Evolutionary conservation across 2,113 vertebrate species (phyloP).

Genomic region (Tricholaema leucomelas): DNA sequence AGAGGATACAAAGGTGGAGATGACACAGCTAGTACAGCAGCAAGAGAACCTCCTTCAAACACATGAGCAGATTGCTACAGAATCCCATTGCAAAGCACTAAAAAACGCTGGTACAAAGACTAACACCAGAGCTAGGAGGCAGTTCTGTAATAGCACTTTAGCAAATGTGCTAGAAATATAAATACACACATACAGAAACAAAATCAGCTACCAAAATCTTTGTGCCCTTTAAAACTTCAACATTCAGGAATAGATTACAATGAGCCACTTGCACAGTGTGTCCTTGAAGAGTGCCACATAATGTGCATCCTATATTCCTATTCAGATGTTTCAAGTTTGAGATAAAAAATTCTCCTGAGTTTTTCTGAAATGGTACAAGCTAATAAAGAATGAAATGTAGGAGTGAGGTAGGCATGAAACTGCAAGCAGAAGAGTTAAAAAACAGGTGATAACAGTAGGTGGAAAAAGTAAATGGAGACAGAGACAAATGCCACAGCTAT

Average conservation of each 20-base stretch:
- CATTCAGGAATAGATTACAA: conserved; percentile 9
- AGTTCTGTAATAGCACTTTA: conserved; percentile 11
- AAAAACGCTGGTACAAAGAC: not conserved
- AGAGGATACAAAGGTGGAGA: not conserved
- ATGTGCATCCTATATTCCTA: not conserved
- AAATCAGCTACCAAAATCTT: conserved; percentile 41
- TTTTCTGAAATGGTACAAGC: not conserved
- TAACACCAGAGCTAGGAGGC: not conserved
- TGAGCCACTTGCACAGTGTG: not conserved
- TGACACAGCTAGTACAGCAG: not conserved
- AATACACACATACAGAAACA: conserved; percentile 31
- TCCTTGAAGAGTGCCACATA: not conserved
- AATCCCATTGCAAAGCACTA: not conserved
- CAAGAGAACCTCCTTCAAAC: not conserved
- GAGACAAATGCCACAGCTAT: not conserved
- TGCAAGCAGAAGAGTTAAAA: not conserved
- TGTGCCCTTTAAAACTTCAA: conserved; percentile 36
- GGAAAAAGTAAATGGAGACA: not conserved
- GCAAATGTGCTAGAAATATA: conserved; percentile 39
- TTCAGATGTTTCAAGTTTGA: not conserved
- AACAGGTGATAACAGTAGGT: not conserved
- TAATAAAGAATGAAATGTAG: not conserved
- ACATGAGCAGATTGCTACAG: not conserved
- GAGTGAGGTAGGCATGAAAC: not conserved
- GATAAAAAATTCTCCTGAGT: not conserved